Evolutionary conservation across 2,113 vertebrate species (phyloP).

Genomic region (Leucoraja erinaceus): DNA sequence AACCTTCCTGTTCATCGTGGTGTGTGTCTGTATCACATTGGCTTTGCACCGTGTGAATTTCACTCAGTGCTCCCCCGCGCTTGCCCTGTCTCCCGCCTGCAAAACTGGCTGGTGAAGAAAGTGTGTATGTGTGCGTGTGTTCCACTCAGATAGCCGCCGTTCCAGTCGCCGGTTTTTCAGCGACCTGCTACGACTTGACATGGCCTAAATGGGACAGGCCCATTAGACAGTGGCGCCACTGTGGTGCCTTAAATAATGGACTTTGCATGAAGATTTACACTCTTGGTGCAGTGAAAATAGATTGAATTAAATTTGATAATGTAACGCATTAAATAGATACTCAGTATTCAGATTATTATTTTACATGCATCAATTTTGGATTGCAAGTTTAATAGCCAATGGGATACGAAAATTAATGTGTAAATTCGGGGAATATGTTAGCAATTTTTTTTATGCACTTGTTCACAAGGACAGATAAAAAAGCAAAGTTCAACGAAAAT

Average conservation of each 20-base stretch:
- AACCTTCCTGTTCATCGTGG: no score
- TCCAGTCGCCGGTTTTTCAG: no score
- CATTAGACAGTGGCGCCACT: no score
- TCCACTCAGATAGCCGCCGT: no score
- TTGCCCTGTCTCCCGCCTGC: no score
- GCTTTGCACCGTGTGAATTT: no score
- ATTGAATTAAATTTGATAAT: not conserved
- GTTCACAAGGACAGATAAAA: not conserved
- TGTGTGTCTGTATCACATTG: no score
- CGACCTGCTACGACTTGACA: no score
- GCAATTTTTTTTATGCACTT: not conserved
- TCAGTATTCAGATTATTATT: not conserved
- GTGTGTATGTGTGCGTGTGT: no score
- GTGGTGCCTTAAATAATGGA: not conserved
- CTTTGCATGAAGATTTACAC: not conserved
- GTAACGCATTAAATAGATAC: not conserved
- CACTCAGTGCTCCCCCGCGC: no score
- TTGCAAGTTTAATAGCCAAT: conserved; percentile 16
- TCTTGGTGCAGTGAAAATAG: not conserved
- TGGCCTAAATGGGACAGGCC: no score
- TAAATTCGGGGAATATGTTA: conserved; percentile 15
- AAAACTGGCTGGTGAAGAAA: no score
- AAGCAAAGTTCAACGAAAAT: not conserved
- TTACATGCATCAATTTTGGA: not conserved
- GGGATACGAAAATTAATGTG: not conserved